Evolutionary conservation across 2,888 invertebrate species (phyloP), one percentile per base, ranked within the genome.

Genomic region (Drosophila macrospina): DNA sequence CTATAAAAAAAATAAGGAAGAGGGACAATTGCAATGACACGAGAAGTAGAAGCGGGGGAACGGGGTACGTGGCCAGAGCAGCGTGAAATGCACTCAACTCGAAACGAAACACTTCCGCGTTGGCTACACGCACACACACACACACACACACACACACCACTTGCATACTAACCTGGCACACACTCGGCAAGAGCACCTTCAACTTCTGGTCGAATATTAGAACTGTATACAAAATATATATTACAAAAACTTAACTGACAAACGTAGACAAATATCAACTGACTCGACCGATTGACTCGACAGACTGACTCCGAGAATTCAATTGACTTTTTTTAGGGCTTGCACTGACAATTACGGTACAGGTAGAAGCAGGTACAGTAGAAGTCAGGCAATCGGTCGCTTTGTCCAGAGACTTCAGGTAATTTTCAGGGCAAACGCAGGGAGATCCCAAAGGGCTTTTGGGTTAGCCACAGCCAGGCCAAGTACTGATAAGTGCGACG

Each of bases 71-170:
- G 67, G 28, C 52, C 75, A 69, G 62, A 13, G 59, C 41, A 76
- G 69, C 75, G 74, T 76, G 69, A 76, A 79, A 69, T 66, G 59
- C 62, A 69, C 57, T 63, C 39, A 39, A 59, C 57, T 60, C 24
- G 16, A 47, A 41, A 54, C 52, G 48, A 77, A 62, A 60, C 32
- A 69, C 76, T 76, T 76, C 76, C 76, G 79, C 69, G 62, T 76
- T 74, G 13, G 10, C 8, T 11, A 5, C 5, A 42, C 37, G 28
- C 7, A 13, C 16, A 28, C 51, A 30, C 26, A 50, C 7, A 32
- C n/a, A 67, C 6, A 69, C 1, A 10, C 8, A n/a, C 34, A 34
- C 20, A 63, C 13, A 39, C 26, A 68, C n/a, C n/a, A n/a, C n/a
- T n/a, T n/a, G n/a, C 6, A 28, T 52, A 54, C 52, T 32, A 54